These are phyloP conservation scores for Vireo altiloquus DNA, from an alignment of 2,113 vertebrate species.

Conservation along the genomic window DNA sequence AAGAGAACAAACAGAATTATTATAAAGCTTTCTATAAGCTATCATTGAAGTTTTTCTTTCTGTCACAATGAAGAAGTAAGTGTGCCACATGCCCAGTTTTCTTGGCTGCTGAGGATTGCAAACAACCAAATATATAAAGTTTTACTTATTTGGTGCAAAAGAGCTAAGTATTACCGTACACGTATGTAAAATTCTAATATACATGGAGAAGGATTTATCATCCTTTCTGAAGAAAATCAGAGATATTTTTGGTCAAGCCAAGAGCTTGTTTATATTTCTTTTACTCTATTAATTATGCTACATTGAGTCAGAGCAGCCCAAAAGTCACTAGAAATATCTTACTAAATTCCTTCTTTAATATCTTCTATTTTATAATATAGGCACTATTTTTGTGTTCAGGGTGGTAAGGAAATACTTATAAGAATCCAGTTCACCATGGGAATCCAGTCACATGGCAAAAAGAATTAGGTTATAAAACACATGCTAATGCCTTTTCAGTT, in stretches of 20 bases:
- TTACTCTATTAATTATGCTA: not conserved
- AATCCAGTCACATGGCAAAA: not conserved
- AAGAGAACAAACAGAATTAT: not conserved
- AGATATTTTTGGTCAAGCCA: not conserved
- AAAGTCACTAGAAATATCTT: not conserved
- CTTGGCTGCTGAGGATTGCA: not conserved
- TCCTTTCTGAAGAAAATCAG: not conserved
- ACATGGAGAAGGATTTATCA: not conserved
- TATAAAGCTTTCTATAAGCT: not conserved
- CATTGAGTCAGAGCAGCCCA: not conserved
- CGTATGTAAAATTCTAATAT: not conserved
- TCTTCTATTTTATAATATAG: not conserved
- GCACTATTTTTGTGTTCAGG: not conserved
- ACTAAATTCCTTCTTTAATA: not conserved
- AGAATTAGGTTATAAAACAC: not conserved
- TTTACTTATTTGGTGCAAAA: not conserved
- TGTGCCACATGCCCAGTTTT: not conserved
- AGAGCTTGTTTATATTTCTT: not conserved
- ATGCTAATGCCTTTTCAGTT: not conserved
- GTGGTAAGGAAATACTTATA: not conserved
- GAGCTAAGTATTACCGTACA: not conserved
- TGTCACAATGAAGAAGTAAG: no score
- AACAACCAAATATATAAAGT: not conserved
- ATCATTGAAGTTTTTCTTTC: not conserved
- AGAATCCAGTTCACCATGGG: not conserved